Percentiles rank a stretch among this genome's conserved stretches.
phyloP scores from a whole-genome alignment of 2,113 vertebrate genomes.

The Laticauda laticaudata region DNA sequence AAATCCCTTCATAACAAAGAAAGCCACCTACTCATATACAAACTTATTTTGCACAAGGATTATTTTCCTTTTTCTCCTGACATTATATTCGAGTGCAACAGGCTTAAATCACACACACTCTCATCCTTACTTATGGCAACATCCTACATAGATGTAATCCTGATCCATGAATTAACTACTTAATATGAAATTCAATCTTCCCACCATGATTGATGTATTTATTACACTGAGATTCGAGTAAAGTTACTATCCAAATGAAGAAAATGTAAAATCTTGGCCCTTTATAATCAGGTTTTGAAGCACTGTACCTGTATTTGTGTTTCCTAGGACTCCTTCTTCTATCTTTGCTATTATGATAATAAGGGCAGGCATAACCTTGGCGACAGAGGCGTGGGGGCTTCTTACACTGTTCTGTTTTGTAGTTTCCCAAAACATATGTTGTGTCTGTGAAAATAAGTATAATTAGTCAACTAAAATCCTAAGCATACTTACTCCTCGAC shows the following conservation, averaged over 20 bases:
- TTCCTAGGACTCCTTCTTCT: constrained; percentile 93
- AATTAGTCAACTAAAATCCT: background rate
- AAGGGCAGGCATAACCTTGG: constrained; percentile 97
- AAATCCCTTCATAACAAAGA: background rate
- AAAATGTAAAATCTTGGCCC: background rate
- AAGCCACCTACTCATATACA: too few relatives aligned
- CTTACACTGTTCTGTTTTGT: constrained; percentile 98
- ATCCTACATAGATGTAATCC: background rate
- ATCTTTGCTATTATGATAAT: constrained; percentile 98
- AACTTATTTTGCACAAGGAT: background rate
- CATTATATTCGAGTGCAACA: background rate
- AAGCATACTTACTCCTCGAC: background rate
- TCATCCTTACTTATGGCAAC: background rate
- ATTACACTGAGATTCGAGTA: background rate
- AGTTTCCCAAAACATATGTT: constrained; percentile 92
- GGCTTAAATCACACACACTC: too few relatives aligned
- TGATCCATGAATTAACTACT: background rate
- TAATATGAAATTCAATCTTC: background rate
- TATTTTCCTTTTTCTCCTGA: background rate
- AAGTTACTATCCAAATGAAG: background rate
- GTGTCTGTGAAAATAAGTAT: constrained; percentile 75
- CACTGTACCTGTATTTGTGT: constrained; percentile 91
- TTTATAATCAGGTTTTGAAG: background rate
- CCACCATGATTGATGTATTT: background rate
- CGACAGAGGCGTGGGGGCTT: constrained; percentile 96